A percentile compares a stretch with the other conserved stretches of the same genome.
These are phyloP conservation scores for Peromyscus polionotus DNA, from an alignment of 2,113 vertebrate genomes.

Conservation along the genomic window DNA sequence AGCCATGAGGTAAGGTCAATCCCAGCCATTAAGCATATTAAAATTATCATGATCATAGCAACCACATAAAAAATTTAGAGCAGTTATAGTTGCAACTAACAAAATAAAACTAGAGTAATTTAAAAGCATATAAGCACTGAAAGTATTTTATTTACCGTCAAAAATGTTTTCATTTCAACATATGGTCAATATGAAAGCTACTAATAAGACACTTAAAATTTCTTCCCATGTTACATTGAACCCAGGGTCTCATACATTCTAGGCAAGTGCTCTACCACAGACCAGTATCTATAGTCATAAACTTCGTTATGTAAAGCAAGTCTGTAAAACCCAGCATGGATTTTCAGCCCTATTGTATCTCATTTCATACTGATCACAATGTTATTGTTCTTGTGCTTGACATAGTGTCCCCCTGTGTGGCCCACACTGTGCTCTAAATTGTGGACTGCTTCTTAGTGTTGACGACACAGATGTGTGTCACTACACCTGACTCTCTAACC, in stretches of 20 bases:
- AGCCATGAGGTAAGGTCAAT: not conserved
- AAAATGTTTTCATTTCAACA: not conserved
- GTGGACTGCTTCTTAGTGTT: not conserved
- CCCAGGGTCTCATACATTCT: not conserved
- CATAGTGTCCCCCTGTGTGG: too few species aligned
- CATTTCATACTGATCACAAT: not conserved
- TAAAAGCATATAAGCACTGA: not conserved
- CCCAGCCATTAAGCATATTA: not conserved
- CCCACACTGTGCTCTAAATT: not conserved
- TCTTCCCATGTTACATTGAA: not conserved
- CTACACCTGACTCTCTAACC: not conserved
- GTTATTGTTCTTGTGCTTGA: not conserved
- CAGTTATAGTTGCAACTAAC: not conserved
- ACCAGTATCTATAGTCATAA: too few species aligned
- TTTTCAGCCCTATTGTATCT: not conserved
- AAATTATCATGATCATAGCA: not conserved
- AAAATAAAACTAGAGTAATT: not conserved
- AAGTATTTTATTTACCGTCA: not conserved
- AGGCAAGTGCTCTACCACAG: not conserved
- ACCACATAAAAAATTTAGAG: not conserved
- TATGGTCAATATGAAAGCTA: not conserved
- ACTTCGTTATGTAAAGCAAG: not conserved
- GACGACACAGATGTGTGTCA: not conserved
- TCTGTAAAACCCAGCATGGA: not conserved
- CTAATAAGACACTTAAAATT: not conserved